These are phyloP conservation scores for Acromyrmex echinatior DNA, from an alignment of 1,140 invertebrate genomes.

Conservation along the genomic window DNA sequence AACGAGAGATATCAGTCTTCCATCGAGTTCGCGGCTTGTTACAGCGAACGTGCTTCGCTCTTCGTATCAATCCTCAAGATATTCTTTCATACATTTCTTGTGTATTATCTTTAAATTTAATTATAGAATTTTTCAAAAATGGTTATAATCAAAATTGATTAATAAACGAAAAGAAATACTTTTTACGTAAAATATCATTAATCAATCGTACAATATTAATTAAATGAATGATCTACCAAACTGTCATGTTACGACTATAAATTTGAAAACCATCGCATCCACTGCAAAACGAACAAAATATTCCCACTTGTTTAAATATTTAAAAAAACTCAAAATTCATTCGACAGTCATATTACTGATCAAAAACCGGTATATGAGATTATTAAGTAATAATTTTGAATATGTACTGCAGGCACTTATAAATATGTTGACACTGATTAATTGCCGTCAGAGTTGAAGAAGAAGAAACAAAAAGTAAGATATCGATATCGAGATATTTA, in stretches of 20 bases:
- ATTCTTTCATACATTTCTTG: not conserved
- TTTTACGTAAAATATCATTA: constrained; percentile 32
- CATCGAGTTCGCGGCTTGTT: constrained; percentile 48
- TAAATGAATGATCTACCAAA: constrained; percentile 4
- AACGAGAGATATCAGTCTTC: constrained; percentile 18
- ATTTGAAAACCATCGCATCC: constrained; percentile 22
- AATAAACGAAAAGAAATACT: constrained; percentile 10
- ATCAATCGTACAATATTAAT: constrained; percentile 39
- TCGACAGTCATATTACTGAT: constrained; percentile 34
- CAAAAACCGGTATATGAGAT: constrained; percentile 27
- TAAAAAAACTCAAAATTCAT: not conserved
- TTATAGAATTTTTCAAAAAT: not conserved
- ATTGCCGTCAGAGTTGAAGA: not conserved
- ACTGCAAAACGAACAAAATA: constrained; percentile 10
- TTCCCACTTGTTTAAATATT: not conserved
- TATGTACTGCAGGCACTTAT: not conserved
- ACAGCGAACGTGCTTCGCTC: constrained; percentile 23
- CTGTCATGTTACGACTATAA: not conserved
- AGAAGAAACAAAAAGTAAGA: not conserved
- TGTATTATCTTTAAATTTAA: constrained; percentile 7
- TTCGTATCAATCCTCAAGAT: not conserved
- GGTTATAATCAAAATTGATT: constrained; percentile 24
- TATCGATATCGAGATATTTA: constrained; percentile 26
- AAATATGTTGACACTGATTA: constrained; percentile 62
- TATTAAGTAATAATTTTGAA: constrained; percentile 39